Conservation (phyloP, 1,140 invertebrate species). For the Drosophila ironensis region DNA sequence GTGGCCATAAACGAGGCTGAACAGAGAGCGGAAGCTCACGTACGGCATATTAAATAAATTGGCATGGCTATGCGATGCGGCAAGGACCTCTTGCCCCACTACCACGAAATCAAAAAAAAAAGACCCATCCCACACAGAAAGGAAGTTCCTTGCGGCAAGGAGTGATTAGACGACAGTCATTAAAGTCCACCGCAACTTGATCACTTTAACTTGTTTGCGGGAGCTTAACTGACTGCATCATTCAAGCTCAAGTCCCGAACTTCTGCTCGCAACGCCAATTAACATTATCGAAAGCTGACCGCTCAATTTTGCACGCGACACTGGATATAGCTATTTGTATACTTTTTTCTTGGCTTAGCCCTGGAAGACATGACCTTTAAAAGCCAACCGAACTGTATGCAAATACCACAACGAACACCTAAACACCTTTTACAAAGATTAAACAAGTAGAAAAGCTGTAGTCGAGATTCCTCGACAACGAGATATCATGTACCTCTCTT, state of each 20-base stretch:
- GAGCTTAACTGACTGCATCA: not conserved
- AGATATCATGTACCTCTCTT: no score
- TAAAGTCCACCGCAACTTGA: conserved; percentile 20
- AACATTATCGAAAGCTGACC: conserved; percentile 13
- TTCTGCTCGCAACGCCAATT: conserved; percentile 2
- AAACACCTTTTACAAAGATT: no score
- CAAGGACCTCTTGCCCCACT: conserved; percentile 6
- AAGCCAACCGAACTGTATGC: no score
- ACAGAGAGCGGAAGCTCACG: conserved; percentile 60
- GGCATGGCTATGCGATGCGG: conserved; percentile 65
- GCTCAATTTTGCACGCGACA: conserved; percentile 5
- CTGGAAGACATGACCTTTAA: no score
- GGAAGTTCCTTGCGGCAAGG: conserved; percentile 14
- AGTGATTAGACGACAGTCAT: conserved; percentile 38
- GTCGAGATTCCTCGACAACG: no score
- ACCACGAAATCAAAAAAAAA: no score
- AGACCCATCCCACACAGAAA: not conserved
- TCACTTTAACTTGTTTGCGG: conserved; percentile 21
- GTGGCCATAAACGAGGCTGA: conserved; percentile 29
- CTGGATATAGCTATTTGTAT: not conserved
- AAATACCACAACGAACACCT: no score
- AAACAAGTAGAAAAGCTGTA: no score
- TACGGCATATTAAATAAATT: conserved; percentile 80
- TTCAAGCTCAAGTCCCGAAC: not conserved
- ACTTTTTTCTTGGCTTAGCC: not conserved